Evolutionary conservation across 2,797 vertebrate species (phyloP).

Genomic region (Tangara arthus): DNA sequence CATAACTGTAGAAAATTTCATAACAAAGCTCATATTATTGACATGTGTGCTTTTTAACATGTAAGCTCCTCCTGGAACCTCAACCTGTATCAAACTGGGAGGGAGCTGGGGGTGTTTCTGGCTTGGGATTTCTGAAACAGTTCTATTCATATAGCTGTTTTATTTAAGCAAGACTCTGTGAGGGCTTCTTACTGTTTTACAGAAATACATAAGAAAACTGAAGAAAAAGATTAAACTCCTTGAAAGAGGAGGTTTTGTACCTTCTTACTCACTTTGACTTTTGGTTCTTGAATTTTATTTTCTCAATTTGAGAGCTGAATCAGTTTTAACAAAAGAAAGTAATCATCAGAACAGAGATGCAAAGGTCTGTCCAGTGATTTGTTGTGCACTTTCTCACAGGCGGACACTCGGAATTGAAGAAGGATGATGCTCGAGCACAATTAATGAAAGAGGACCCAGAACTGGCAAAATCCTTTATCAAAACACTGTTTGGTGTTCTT

Average conservation of each 20-base stretch:
- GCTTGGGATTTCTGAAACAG: neutral
- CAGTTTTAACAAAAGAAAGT: neutral
- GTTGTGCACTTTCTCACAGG: slow-evolving; percentile 67
- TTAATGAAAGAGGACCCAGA: slow-evolving; percentile 99
- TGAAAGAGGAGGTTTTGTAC: neutral
- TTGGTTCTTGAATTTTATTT: neutral
- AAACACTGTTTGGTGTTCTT: slow-evolving; percentile 98
- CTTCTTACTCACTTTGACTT: neutral
- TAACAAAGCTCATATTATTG: neutral
- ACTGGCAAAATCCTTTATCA: slow-evolving; percentile 98
- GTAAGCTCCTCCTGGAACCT: neutral
- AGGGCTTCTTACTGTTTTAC: neutral
- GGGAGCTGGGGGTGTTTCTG: neutral
- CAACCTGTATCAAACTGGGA: neutral
- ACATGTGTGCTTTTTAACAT: neutral
- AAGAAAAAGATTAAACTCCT: neutral
- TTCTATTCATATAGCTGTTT: neutral
- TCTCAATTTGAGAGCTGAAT: neutral
- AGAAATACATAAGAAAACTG: neutral
- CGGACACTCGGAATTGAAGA: slow-evolving; percentile 92
- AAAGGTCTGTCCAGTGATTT: neutral
- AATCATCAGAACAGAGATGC: neutral
- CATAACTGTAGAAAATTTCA: neutral
- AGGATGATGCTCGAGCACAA: slow-evolving; percentile 96
- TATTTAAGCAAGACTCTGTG: neutral